These are phyloP conservation scores for Phyllotreta cruciferae DNA, from an alignment of 2,888 invertebrate species.

Conservation along the genomic window DNA sequence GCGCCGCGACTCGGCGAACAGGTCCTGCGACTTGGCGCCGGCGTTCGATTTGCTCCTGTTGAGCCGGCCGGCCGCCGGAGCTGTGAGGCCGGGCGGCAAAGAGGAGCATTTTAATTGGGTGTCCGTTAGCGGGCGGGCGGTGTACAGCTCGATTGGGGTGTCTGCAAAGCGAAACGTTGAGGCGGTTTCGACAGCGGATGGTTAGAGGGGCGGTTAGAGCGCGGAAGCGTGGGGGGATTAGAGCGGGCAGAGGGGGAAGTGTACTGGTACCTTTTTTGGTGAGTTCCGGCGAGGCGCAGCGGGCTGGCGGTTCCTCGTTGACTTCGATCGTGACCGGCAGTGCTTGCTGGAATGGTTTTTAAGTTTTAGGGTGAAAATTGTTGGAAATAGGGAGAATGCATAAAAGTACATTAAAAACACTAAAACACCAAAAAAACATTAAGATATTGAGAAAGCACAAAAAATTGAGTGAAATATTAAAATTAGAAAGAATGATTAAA, in stretches of 20 bases:
- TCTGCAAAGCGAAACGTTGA: conserved; percentile 53
- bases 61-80: conserved; percentile 63
- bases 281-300: conserved; percentile 70
- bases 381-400: conserved; percentile 10
- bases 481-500: too few species aligned
- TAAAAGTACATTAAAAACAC: conserved; percentile 5
- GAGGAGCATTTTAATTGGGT: conserved; percentile 70
- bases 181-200: not conserved
- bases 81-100: conserved; percentile 68
- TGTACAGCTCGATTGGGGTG: conserved; percentile 57
- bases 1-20: conserved; percentile 48
- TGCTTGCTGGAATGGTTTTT: conserved; percentile 61
- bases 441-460: too few species aligned
- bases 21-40: conserved; percentile 56
- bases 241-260: too few species aligned
- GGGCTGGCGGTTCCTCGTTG: conserved; percentile 72
- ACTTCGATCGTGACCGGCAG: conserved; percentile 79
- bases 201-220: not conserved
- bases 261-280: conserved; percentile 49
- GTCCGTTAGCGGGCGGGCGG: conserved; percentile 56
- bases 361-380: too few species aligned
- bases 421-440: too few species aligned
- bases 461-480: too few species aligned
- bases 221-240: not conserved
- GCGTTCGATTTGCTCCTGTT: conserved; percentile 61